These are phyloP conservation scores for Agriopis aurantiaria DNA, from an alignment of 2,888 invertebrate genomes.

Conservation along the genomic window DNA sequence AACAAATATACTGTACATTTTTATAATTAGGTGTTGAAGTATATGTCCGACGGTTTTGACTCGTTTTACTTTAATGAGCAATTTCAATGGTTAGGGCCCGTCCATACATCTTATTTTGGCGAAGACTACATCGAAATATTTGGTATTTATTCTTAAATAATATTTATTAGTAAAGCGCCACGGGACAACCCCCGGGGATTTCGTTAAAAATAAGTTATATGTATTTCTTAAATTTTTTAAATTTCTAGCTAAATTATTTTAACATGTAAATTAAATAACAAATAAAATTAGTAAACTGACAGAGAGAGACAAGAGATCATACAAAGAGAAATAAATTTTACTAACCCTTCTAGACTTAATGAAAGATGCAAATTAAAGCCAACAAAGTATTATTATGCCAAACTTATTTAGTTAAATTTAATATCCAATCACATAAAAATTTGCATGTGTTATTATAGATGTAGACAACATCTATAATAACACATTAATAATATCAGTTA, in stretches of 20 bases:
- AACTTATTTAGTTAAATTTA: background rate
- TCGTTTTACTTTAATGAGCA: too few species aligned
- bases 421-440: conserved; percentile 1
- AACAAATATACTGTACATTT: too few species aligned
- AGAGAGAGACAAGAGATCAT: conserved; percentile 8
- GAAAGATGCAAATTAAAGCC: background rate
- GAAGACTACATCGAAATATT: conserved; percentile 28
- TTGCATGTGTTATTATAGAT: background rate
- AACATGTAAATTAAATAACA: background rate
- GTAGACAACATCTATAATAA: background rate
- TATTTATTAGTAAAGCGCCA: background rate
- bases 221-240: conserved; percentile 9
- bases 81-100: too few species aligned
- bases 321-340: background rate
- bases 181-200: too few species aligned
- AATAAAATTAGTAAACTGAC: background rate
- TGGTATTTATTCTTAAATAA: conserved; percentile 22
- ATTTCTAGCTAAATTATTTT: conserved; percentile 14
- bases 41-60: too few species aligned
- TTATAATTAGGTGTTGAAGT: too few species aligned
- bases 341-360: background rate
- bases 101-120: too few species aligned
- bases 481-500: background rate
- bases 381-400: background rate
- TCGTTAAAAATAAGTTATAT: background rate